These are phyloP conservation scores for Drosophila bunnanda DNA, from an alignment of 2,888 invertebrate species.

Conservation along the genomic window DNA sequence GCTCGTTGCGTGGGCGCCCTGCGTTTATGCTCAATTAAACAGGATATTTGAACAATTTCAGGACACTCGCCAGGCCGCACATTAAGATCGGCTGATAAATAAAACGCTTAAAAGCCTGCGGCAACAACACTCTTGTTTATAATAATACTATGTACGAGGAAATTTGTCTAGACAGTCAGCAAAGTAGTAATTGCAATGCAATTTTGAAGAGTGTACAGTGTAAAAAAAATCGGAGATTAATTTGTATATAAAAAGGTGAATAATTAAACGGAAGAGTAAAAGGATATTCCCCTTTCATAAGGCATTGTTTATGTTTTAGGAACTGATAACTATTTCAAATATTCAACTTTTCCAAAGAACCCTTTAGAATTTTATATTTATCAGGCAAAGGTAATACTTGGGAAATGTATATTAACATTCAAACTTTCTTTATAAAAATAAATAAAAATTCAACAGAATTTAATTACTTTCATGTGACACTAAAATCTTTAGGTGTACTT, in stretches of 20 bases:
- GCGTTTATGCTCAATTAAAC: constrained; percentile 60
- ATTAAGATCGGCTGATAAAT: constrained; percentile 41
- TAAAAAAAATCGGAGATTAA: not conserved
- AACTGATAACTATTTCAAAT: too few species aligned
- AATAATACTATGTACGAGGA: constrained; percentile 44
- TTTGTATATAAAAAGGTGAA: not conserved
- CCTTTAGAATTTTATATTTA: not conserved
- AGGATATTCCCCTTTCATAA: not conserved
- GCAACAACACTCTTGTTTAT: constrained; percentile 11
- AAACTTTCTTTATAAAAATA: not conserved
- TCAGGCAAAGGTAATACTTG: not conserved
- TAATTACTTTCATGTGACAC: not conserved
- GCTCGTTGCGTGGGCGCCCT: constrained; percentile 30
- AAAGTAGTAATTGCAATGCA: constrained; percentile 28
- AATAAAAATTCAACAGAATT: not conserved
- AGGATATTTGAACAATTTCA: constrained; percentile 65
- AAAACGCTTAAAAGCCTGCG: constrained; percentile 20
- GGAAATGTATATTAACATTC: not conserved
- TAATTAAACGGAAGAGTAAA: not conserved
- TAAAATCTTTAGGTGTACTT: constrained; percentile 6
- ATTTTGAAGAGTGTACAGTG: constrained; percentile 13
- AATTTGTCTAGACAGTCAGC: constrained; percentile 67
- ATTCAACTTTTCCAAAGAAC: too few species aligned
- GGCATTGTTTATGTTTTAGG: not conserved
- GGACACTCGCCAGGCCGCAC: constrained; percentile 39